A percentile compares a stretch with the other conserved stretches of the same genome.
Evolutionary conservation across 2,888 invertebrate genomes (phyloP).

Genomic region (Scaptomyza reducta): DNA sequence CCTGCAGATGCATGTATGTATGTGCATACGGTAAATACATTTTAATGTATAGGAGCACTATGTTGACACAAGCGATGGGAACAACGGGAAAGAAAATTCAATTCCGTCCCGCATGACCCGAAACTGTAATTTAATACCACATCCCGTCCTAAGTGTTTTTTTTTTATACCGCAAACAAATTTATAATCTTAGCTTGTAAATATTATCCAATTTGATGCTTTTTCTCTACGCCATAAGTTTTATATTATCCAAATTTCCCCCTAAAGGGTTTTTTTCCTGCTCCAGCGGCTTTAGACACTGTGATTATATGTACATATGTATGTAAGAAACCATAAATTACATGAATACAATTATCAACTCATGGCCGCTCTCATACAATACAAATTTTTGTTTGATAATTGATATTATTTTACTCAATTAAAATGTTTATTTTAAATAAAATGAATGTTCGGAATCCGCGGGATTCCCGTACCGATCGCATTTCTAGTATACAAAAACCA

Average conservation of each 20-base stretch:
- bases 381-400: not conserved
- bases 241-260: not conserved
- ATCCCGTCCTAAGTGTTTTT: not conserved
- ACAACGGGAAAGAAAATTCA: not conserved
- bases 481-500: not conserved
- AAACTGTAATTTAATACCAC: not conserved
- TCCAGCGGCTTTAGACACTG: not conserved
- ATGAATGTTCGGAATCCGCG: not conserved
- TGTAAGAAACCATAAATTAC: not conserved
- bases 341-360: not conserved
- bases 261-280: not conserved
- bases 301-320: not conserved
- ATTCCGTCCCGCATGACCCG: not conserved
- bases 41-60: constrained; percentile 6
- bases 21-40: constrained; percentile 16
- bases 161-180: not conserved
- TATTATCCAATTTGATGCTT: not conserved
- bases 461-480: not conserved
- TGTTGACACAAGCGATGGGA: constrained; percentile 8
- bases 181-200: not conserved
- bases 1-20: constrained; percentile 2
- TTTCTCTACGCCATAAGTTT: not conserved
- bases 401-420: not conserved
- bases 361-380: not conserved
- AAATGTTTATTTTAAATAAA: not conserved